Evolutionary conservation across 2,888 invertebrate genomes (phyloP), one percentile per base, ranked within the genome.

Genomic region (Flexamia atlantica): DNA sequence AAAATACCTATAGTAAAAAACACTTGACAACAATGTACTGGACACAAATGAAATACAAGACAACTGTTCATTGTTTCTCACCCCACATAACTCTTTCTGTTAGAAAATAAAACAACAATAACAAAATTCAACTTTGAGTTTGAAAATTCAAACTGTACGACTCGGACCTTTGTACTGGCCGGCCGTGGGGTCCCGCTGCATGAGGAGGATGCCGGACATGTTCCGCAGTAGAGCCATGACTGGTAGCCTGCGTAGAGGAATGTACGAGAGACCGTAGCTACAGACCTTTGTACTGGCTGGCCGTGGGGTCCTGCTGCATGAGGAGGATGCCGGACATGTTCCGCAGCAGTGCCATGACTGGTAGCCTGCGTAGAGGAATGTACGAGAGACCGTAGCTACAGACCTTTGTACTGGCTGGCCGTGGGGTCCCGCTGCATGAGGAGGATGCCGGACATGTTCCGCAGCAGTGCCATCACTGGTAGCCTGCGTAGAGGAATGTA

Each of bases 341-440:
- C 86, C 88, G 88, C 28, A 92, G 88, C 57, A 92, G 88, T 80
- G 90, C 87, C 87, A 91, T 90, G 82, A 92, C 90, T 90, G 90
- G 88, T 91, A 91, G 36, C 92, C 92, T 70, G 92, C 91, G 86
- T 92, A 91, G 40, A 93, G 90, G 87, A 92, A 93, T n/a, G 90
- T 91, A 70, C 91, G 88, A 87, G 92, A 92, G n/a, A n/a, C n/a
- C n/a, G n/a, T n/a, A n/a, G n/a, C n/a, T 36, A 36, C 87, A 80
- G 87, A 91, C 91, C 91, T 89, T 91, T 91, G 83, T 90, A 90
- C 88, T 90, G 89, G 20, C 88, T 88, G 85, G 89, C 89, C 83
- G 89, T 89, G 84, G 88, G 90, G 84, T 91, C 90, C 80, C 90
- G 88, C 72, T 89, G 89, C 57, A 57, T 57, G 25, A 91, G 88